phyloP scores from a whole-genome alignment of 2,888 invertebrate genomes.

The Tanytarsus gracilentus region DNA sequence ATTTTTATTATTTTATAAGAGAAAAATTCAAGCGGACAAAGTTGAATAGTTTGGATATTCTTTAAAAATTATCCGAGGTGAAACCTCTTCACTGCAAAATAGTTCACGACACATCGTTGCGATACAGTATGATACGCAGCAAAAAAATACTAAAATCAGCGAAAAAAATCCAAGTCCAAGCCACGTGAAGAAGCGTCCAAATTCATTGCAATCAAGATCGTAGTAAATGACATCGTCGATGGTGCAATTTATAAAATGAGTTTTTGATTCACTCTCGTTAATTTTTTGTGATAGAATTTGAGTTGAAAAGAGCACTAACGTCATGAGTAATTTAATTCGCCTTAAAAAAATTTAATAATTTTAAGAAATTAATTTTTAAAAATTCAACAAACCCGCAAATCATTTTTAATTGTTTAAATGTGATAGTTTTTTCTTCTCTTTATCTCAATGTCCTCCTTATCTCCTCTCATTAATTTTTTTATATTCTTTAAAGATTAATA shows the following conservation, averaged over 20 bases:
- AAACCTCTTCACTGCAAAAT: not conserved
- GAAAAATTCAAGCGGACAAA: not conserved
- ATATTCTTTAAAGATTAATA: too few relatives aligned
- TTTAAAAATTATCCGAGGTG: not conserved
- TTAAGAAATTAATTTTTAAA: too few relatives aligned
- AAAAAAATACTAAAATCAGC: not conserved
- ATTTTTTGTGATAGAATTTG: too few relatives aligned
- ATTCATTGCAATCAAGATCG: slow-evolving; percentile 9
- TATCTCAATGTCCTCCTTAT: too few relatives aligned
- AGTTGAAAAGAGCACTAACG: too few relatives aligned
- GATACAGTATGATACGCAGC: not conserved
- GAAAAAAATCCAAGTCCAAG: not conserved
- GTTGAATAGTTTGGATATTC: slow-evolving; percentile 11
- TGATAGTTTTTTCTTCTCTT: too few relatives aligned
- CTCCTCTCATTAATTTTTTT: too few relatives aligned
- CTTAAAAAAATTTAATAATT: too few relatives aligned
- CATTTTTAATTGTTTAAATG: too few relatives aligned
- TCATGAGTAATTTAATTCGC: too few relatives aligned
- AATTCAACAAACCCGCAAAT: too few relatives aligned
- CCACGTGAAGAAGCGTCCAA: not conserved
- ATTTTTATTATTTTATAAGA: too few relatives aligned
- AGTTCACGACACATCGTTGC: not conserved
- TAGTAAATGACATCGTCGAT: slow-evolving; percentile 3
- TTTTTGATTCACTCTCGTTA: not conserved
- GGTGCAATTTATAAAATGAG: slow-evolving; percentile 3